phyloP scores from a whole-genome alignment of 2,113 vertebrate genomes.

The Lampris megalopsis region DNA sequence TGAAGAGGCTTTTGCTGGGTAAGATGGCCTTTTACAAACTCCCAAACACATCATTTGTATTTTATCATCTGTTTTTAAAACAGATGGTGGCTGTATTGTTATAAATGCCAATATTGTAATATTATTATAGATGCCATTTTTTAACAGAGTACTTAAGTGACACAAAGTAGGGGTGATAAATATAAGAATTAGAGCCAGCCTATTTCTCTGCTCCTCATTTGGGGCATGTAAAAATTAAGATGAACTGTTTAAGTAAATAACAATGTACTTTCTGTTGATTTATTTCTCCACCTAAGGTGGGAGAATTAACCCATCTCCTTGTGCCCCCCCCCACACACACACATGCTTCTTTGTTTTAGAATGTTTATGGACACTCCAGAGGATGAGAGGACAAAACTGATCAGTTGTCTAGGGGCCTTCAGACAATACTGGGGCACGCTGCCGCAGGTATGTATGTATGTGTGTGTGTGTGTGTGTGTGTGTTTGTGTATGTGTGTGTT shows the following conservation, averaged over 20 bases:
- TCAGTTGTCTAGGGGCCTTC: constrained; percentile 95
- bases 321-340: too few relatives aligned
- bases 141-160: not conserved
- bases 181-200: too few relatives aligned
- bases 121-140: constrained; percentile 2
- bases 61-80: not conserved
- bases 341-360: constrained; percentile 71
- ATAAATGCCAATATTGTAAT: not conserved
- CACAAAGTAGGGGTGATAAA: too few relatives aligned
- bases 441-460: constrained; percentile 85
- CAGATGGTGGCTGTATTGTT: not conserved
- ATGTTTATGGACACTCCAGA: constrained; percentile 99
- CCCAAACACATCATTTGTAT: not conserved
- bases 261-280: too few relatives aligned
- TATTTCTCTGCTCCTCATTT: too few relatives aligned
- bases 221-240: too few relatives aligned
- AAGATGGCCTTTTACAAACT: constrained; percentile 53
- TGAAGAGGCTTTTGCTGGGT: constrained; percentile 98
- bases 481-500: not conserved
- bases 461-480: not conserved
- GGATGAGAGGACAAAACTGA: constrained; percentile 94
- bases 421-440: constrained; percentile 94
- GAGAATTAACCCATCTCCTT: too few relatives aligned
- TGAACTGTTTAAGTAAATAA: too few relatives aligned
- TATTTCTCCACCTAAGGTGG: too few relatives aligned